phyloP scores from a whole-genome alignment of 2,797 vertebrate species.

The Miopithecus talapoin region DNA sequence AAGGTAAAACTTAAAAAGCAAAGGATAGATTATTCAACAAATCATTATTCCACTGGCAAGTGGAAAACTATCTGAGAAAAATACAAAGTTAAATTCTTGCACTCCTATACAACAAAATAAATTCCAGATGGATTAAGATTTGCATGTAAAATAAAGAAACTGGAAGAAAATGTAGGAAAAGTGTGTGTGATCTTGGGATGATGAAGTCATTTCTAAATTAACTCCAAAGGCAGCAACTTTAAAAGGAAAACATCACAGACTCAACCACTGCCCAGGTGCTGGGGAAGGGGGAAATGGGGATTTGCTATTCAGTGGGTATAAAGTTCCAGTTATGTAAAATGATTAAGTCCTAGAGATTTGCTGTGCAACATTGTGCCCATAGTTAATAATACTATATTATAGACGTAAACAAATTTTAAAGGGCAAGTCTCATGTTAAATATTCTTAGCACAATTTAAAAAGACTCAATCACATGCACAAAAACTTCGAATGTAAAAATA shows the following conservation, averaged over 20 bases:
- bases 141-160: constrained; percentile 35
- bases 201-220: constrained; percentile 32
- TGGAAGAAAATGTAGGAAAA: constrained; percentile 25
- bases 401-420: neutral
- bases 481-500: constrained; percentile 27
- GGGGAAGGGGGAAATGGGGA: neutral
- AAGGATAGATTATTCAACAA: constrained; percentile 18
- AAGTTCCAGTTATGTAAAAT: neutral
- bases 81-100: constrained; percentile 7
- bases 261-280: neutral
- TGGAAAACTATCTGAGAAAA: constrained; percentile 37
- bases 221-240: constrained; percentile 18
- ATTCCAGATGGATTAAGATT: constrained; percentile 20
- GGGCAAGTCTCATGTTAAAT: neutral
- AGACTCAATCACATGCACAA: neutral
- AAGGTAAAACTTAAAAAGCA: constrained; percentile 36
- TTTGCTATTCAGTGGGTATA: neutral
- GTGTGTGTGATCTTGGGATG: neutral
- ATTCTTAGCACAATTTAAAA: neutral
- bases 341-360: neutral
- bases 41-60: neutral
- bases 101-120: constrained; percentile 12
- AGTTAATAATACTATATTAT: neutral
- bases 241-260: neutral
- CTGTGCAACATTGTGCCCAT: neutral